Conservation (phyloP, 1,140 invertebrate genomes). For the Nephila pilipes region DNA sequence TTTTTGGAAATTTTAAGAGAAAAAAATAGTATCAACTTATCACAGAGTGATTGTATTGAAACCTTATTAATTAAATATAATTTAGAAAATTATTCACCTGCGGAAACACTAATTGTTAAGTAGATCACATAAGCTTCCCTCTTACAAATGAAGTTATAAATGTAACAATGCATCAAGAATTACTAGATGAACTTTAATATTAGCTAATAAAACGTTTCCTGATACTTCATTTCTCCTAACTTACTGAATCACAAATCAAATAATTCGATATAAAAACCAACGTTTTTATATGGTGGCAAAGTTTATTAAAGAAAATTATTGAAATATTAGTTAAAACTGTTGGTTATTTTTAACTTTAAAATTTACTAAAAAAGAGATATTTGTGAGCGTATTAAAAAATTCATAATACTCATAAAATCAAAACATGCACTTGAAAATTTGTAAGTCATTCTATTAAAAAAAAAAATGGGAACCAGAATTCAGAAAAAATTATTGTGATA, state of each 20-base stretch:
- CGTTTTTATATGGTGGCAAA: too few species aligned
- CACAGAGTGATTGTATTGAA: background rate
- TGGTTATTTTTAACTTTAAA: too few species aligned
- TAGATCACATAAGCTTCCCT: background rate
- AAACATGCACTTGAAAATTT: too few species aligned
- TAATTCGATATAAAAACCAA: too few species aligned
- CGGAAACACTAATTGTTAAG: background rate
- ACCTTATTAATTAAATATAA: background rate
- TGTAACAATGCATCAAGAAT: background rate
- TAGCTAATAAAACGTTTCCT: background rate
- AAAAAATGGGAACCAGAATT: too few species aligned
- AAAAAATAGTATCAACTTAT: background rate
- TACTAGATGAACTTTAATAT: background rate
- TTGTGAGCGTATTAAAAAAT: too few species aligned
- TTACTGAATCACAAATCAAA: background rate
- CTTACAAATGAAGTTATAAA: background rate
- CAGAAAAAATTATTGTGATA: too few species aligned
- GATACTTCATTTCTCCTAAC: background rate
- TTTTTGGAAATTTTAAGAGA: background rate
- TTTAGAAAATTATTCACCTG: background rate
- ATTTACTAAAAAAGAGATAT: too few species aligned
- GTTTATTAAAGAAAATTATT: too few species aligned
- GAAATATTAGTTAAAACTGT: too few species aligned
- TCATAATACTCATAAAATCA: too few species aligned
- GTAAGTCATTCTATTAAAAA: too few species aligned